A percentile compares a stretch with the other conserved stretches of the same genome.
Conservation (phyloP, 1,140 invertebrate genomes). For the Dufourea novaeangliae region DNA sequence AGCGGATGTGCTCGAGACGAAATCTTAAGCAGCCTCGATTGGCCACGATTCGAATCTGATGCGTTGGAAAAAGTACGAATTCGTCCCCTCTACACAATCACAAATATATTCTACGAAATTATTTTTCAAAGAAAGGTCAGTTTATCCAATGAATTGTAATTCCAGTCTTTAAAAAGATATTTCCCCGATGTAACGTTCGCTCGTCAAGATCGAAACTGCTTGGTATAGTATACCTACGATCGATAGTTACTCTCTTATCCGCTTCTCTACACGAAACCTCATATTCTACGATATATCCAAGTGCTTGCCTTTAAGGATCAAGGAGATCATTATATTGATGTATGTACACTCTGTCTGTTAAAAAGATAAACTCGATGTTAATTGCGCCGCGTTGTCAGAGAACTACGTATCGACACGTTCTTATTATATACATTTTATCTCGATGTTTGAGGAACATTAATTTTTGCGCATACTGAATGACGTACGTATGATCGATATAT, state of each 20-base stretch:
- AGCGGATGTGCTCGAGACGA: conserved; percentile 15
- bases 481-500: conserved; percentile 34
- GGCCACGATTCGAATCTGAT: neutral
- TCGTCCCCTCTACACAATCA: neutral
- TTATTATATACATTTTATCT: conserved; percentile 23
- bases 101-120: no score
- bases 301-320: conserved; percentile 38
- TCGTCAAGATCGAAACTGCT: conserved; percentile 9
- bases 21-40: conserved; percentile 17
- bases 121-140: no score
- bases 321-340: conserved; percentile 26
- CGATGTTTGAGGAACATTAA: conserved; percentile 40
- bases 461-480: conserved; percentile 37
- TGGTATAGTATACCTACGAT: neutral
- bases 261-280: conserved; percentile 41
- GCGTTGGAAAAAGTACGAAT: no score
- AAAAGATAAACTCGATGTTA: conserved; percentile 26
- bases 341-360: conserved; percentile 36
- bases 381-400: conserved; percentile 24
- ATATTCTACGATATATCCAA: conserved; percentile 2
- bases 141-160: no score
- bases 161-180: neutral
- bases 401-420: conserved; percentile 20
- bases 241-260: conserved; percentile 9
- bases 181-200: neutral